Evolutionary conservation across 2,113 vertebrate genomes (phyloP), one percentile per base, ranked within the genome.

Genomic region (Choloepus hoffmanni): DNA sequence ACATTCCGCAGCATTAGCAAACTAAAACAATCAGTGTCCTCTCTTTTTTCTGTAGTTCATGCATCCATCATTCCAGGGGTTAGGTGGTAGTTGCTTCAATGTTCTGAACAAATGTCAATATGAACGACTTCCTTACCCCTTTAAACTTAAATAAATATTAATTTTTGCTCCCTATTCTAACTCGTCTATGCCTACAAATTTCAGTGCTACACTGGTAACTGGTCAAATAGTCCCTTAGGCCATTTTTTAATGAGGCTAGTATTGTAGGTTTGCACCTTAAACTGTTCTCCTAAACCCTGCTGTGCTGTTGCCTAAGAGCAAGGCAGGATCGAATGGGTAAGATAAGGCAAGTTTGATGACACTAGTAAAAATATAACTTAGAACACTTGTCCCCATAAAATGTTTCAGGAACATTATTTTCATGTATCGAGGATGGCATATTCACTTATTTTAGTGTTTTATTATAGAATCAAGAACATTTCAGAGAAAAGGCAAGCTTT

Each of bases 401-500:
- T 68, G 16, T 55, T 73, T 58, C 23, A 78, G 81, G 26, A 87
- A 16, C 45, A 74, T 92, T 92, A 45, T 90, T 95, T 94, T 60
- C 18, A 19, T 79, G 40, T 72, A 63, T 74, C 53, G 81, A 79
- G 33, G 23, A 60, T n/a, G 62, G 40, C 33, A 45, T 14, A n/a
- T 36, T 23, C 3, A 30, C 65, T 33, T 60, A n/a, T 14, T 77
- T 85, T 24, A 33, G 24, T 73, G 36, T 63, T 85, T 92, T 92
- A 62, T 87, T 95, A 89, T 13, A 28, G 36, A 79, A 82, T 83
- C 55, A 62, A 28, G 45, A 93, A 16, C 3, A 19, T 82, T 85
- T 97, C 24, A 90, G 50, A 81, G 82, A 92, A 33, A 90, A 86
- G 62, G 23, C 19, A 94, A 84, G 19, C 26, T 79, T 84, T 90